Percentiles rank a stretch among this genome's conserved stretches.
Evolutionary conservation across 2,797 vertebrate genomes (phyloP).

Genomic region (Syngnathus rostellatus): DNA sequence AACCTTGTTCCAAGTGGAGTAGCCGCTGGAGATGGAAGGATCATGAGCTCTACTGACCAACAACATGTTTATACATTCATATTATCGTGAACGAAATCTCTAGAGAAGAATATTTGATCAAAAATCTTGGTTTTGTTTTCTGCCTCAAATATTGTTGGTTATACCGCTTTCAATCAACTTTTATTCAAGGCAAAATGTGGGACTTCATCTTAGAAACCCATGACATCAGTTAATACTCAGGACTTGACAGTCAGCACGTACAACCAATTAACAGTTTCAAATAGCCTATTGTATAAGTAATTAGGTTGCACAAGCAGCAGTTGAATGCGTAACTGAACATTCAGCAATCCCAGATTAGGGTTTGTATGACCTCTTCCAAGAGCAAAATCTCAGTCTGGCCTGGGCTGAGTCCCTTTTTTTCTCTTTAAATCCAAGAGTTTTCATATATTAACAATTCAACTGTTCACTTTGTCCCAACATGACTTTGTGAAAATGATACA

Average conservation of each 20-base stretch:
- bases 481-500: too few relatives aligned
- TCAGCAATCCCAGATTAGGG: not conserved
- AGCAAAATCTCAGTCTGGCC: not conserved
- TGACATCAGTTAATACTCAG: constrained; percentile 7
- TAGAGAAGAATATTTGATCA: not conserved
- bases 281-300: constrained; percentile 31
- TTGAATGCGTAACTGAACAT: constrained; percentile 16
- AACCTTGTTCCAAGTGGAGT: not conserved
- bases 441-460: too few relatives aligned
- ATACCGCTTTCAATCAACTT: not conserved
- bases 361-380: not conserved
- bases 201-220: constrained; percentile 7
- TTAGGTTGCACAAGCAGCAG: constrained; percentile 19
- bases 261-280: constrained; percentile 21
- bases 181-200: not conserved
- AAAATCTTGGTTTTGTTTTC: not conserved
- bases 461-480: too few relatives aligned
- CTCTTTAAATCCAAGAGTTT: too few relatives aligned
- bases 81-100: not conserved
- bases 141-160: not conserved
- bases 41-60: not conserved
- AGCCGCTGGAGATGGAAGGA: not conserved
- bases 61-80: not conserved
- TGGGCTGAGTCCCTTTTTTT: not conserved
- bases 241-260: constrained; percentile 27